Evolutionary conservation across 1,140 invertebrate species (phyloP).

Genomic region (Vanessa tameamea): DNA sequence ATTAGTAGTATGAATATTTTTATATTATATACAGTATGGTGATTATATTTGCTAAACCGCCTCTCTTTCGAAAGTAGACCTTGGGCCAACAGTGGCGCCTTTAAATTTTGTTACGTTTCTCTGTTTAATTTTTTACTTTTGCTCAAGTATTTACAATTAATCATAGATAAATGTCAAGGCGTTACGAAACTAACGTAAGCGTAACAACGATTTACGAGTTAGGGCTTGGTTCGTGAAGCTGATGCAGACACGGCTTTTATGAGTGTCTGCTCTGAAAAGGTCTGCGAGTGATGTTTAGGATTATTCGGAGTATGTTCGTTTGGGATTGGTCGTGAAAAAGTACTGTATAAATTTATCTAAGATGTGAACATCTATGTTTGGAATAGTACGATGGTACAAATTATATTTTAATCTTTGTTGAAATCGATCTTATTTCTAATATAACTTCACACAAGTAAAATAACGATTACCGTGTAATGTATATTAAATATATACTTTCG

Average conservation of each 20-base stretch:
- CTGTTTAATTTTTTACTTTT: too few species aligned
- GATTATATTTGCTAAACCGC: too few species aligned
- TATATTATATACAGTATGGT: too few species aligned
- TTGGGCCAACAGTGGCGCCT: too few species aligned
- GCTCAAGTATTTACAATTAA: too few species aligned
- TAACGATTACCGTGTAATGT: background rate
- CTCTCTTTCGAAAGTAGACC: too few species aligned
- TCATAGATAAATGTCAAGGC: background rate
- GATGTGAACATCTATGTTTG: background rate
- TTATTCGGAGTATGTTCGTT: background rate
- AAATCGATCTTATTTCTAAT: too few species aligned
- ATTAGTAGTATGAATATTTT: too few species aligned
- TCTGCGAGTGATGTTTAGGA: background rate
- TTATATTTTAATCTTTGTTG: background rate
- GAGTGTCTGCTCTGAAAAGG: background rate
- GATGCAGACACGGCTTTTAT: slow-evolving; percentile 3
- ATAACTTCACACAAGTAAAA: background rate
- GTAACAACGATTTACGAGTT: slow-evolving; percentile 1
- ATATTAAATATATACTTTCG: too few species aligned
- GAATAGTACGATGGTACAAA: background rate
- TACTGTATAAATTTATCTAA: background rate
- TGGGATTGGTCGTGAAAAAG: background rate
- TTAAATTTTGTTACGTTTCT: too few species aligned
- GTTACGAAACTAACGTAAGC: background rate
- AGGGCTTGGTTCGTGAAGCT: background rate